Percentiles rank a stretch among this genome's conserved stretches.
phyloP scores from a whole-genome alignment of 37 sponge, comb jelly and placozoan genomes.

The Beroe forskalii region DNA sequence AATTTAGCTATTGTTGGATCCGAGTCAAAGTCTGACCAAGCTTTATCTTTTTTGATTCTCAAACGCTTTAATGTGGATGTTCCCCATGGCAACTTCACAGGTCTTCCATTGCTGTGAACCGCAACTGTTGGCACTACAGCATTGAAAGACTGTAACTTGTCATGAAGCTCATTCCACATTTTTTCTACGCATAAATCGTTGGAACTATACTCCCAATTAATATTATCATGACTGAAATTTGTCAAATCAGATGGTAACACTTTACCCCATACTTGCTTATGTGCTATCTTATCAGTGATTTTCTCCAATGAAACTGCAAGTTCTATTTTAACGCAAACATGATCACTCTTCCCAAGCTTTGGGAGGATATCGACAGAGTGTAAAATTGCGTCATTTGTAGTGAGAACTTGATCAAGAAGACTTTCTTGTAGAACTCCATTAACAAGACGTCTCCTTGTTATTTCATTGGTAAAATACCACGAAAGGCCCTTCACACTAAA shows the following conservation, averaged over 20 bases:
- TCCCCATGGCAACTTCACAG: conserved; percentile 8
- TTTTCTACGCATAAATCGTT: not conserved
- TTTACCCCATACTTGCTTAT: too few relatives aligned
- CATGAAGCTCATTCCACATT: conserved; percentile 18
- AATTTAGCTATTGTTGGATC: not conserved
- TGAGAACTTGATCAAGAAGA: conserved; percentile 24
- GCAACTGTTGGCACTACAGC: not conserved
- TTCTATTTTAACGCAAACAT: not conserved
- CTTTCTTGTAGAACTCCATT: conserved; percentile 25
- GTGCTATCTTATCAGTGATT: too few relatives aligned
- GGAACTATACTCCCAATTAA: not conserved
- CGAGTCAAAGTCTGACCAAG: not conserved
- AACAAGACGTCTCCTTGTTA: not conserved
- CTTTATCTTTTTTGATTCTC: conserved; percentile 25
- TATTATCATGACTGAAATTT: not conserved
- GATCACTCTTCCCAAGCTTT: conserved; percentile 11
- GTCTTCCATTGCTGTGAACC: not conserved
- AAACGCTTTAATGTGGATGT: not conserved
- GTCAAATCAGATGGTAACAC: too few relatives aligned
- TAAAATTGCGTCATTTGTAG: conserved; percentile 13
- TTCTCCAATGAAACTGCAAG: not conserved
- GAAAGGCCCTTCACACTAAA: not conserved
- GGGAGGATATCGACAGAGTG: not conserved
- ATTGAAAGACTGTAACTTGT: not conserved
- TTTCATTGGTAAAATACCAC: conserved; percentile 9